Percentiles rank a stretch among this genome's conserved stretches.
Conservation (phyloP, 2,888 invertebrate genomes). For the Notodromas monacha region DNA sequence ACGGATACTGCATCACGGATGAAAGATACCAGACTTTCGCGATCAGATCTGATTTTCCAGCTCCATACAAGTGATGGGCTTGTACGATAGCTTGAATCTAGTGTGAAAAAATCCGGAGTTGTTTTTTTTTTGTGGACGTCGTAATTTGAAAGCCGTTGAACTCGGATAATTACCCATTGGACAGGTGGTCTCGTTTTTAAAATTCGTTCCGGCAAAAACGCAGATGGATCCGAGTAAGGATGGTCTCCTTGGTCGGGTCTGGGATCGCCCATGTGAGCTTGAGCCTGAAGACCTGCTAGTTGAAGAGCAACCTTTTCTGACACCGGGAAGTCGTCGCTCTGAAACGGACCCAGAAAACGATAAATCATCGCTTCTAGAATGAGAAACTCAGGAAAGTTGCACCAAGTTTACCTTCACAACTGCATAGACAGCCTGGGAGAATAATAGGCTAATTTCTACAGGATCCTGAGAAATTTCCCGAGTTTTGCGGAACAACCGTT, state of each 20-base stretch:
- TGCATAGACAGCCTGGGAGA: slow-evolving; percentile 75
- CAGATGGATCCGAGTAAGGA: slow-evolving; percentile 63
- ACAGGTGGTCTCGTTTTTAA: slow-evolving; percentile 40
- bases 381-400: slow-evolving; percentile 6
- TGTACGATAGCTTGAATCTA: slow-evolving; percentile 53
- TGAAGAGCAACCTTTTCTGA: slow-evolving; percentile 77
- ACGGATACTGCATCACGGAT: slow-evolving; percentile 81
- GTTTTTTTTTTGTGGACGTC: no score
- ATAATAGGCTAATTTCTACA: slow-evolving; percentile 65
- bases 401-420: slow-evolving; percentile 42
- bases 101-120: no score
- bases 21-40: slow-evolving; percentile 73
- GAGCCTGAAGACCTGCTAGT: slow-evolving; percentile 68
- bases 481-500: slow-evolving; percentile 52
- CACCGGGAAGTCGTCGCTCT: slow-evolving; percentile 77
- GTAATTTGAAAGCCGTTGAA: no score
- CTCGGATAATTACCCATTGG: slow-evolving; percentile 41
- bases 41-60: slow-evolving; percentile 59
- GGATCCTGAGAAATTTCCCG: slow-evolving; percentile 74
- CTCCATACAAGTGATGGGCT: slow-evolving; percentile 61
- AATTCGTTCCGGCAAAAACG: slow-evolving; percentile 52
- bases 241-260: slow-evolving; percentile 21
- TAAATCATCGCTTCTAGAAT: no score
- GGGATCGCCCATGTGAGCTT: slow-evolving; percentile 66
- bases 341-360: slow-evolving; percentile 11